These are phyloP conservation scores for Cottoperca gobio DNA, from an alignment of 2,797 vertebrate genomes.

Conservation along the genomic window DNA sequence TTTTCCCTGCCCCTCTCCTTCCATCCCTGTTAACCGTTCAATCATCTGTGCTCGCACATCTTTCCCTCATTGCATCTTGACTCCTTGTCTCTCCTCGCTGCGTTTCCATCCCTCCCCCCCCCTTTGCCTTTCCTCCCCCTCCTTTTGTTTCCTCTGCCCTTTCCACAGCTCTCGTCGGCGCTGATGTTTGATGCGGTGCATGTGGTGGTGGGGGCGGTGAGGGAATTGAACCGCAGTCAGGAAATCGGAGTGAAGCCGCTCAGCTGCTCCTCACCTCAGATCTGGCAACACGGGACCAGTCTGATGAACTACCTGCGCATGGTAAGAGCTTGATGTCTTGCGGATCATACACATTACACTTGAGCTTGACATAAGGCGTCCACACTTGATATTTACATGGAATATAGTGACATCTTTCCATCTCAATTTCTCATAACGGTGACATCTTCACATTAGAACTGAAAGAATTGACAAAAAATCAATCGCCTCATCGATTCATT, in stretches of 20 bases:
- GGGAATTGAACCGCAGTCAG: constrained; percentile 93
- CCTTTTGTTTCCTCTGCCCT: constrained; percentile 24
- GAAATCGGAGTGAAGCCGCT: constrained; percentile 92
- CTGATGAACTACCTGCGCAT: constrained; percentile 97
- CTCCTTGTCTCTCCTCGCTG: constrained; percentile 18
- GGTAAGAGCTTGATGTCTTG: constrained; percentile 77
- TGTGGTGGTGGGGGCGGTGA: constrained; percentile 91
- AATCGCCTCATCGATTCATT: not conserved
- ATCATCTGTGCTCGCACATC: constrained; percentile 39
- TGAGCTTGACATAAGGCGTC: no score
- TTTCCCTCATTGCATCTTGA: constrained; percentile 39
- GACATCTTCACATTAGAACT: constrained; percentile 16
- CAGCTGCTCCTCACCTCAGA: constrained; percentile 92
- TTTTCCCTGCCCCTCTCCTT: constrained; percentile 25
- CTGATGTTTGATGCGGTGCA: constrained; percentile 94
- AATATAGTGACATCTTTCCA: not conserved
- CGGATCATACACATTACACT: not conserved
- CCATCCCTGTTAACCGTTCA: constrained; percentile 54
- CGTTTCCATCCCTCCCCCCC: constrained; percentile 11
- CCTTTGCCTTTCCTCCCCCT: not conserved
- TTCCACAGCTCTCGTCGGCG: constrained; percentile 88
- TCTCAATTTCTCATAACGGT: constrained; percentile 14
- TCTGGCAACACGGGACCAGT: constrained; percentile 96
- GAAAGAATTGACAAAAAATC: not conserved
- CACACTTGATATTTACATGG: not conserved